Evolutionary conservation across 2,113 vertebrate species (phyloP).

Genomic region (Trichomycterus rosablanca): DNA sequence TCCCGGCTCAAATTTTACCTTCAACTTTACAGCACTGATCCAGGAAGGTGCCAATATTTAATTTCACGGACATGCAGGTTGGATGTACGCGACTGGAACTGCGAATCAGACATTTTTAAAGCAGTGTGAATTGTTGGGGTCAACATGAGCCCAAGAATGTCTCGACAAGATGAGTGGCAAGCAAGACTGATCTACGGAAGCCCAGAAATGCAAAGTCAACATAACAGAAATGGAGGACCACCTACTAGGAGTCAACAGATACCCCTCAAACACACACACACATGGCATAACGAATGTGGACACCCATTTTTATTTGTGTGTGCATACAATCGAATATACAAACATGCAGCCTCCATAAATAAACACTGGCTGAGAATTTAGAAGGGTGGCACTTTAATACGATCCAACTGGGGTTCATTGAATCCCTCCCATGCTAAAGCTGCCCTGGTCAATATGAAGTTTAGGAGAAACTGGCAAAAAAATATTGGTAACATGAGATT

Average conservation of each 20-base stretch:
- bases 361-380: too few relatives aligned
- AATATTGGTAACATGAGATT: too few relatives aligned
- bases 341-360: too few relatives aligned
- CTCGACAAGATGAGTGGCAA: slow-evolving; percentile 39
- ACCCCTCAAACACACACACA: slow-evolving; percentile 3
- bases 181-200: slow-evolving; percentile 35
- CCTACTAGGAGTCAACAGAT: slow-evolving; percentile 45
- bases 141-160: slow-evolving; percentile 21
- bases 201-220: slow-evolving; percentile 53
- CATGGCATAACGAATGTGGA: too few relatives aligned
- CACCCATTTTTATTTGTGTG: too few relatives aligned
- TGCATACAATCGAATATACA: too few relatives aligned
- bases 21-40: slow-evolving; percentile 14
- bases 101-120: slow-evolving; percentile 2
- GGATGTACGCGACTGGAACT: slow-evolving; percentile 6
- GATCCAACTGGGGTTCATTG: too few relatives aligned
- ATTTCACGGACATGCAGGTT: slow-evolving; percentile 14
- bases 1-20: slow-evolving; percentile 16
- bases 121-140: slow-evolving; percentile 16
- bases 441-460: too few relatives aligned
- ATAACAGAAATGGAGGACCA: slow-evolving; percentile 34
- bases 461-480: too few relatives aligned
- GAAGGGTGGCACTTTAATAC: too few relatives aligned
- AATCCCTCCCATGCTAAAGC: too few relatives aligned
- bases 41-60: slow-evolving; percentile 9